phyloP scores from a whole-genome alignment of 2,888 invertebrate species.

The Branchipolynoe longqiensis region DNA sequence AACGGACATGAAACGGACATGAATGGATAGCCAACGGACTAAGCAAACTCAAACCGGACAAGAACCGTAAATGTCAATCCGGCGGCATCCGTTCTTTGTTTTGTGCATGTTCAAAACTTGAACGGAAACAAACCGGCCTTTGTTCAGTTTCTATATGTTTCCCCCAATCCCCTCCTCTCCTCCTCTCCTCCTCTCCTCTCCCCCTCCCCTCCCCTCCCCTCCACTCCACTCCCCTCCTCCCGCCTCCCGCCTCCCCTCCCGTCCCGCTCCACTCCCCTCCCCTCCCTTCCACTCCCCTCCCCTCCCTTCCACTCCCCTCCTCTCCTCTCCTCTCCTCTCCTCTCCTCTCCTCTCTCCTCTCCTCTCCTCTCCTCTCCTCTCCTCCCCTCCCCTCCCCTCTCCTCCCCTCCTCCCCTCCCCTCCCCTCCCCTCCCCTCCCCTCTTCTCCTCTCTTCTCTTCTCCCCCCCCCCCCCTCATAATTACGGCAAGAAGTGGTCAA shows the following conservation, averaged over 20 bases:
- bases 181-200: no score
- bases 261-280: neutral
- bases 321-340: neutral
- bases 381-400: neutral
- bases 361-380: neutral
- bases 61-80: no score
- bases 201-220: neutral
- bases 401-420: neutral
- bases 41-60: no score
- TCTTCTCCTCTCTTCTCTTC: neutral
- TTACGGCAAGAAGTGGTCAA: no score
- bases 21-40: no score
- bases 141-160: no score
- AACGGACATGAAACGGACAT: no score
- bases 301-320: neutral
- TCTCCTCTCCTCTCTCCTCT: neutral
- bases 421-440: neutral
- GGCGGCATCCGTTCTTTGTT: no score
- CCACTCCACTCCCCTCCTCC: neutral
- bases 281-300: neutral
- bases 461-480: no score
- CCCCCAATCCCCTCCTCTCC: no score
- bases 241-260: neutral
- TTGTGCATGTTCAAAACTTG: no score
- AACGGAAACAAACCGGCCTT: no score